Base-by-base conservation (phyloP, 1,140 invertebrate species). In the Eufriesea mexicana region DNA sequence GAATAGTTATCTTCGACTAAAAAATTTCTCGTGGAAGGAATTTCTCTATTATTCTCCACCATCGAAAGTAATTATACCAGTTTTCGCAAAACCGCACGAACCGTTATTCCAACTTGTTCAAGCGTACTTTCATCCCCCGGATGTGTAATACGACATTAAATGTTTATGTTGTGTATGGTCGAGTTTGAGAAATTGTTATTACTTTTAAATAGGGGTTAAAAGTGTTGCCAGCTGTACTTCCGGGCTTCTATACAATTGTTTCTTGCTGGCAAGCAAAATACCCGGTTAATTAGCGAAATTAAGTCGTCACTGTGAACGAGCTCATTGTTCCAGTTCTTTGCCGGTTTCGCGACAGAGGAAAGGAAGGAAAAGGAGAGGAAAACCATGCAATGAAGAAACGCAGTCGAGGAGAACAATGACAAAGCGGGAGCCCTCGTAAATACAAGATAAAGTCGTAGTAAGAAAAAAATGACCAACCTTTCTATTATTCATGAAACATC, bases 221-320 rank as follows among this genome's bases (percentile, higher is more conserved):
- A 75, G n/a, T 47, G 49, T 71, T 35, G 10, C 49, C 10, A 59
- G 12, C 42, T n/a, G n/a, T 8, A 28, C 18, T 49, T 25, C 8
- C 9, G 23, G 20, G 1, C 7, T 57, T 23, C 2, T 47, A 23
- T 16, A 16, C 16, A 35, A 49, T 75, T 75, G 25, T 61, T 62
- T 23, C 28, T 28, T 5, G 23, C 25, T 47, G 42, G 57, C n/a
- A 49, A 77, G 23, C 42, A 42, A 64, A 54, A 14, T 55, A 64
- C 12, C 18, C 66, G 54, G 77, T 66, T 66, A 83, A 83, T 83
- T 83, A 85, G 55, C 35, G 9, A 80, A 80, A 84, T 84, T 83
- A 84, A 64, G 47, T 45, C 79, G 25, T 70, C 66, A 64, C 49
- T 25, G 20, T 4, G 20, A 23, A 20, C 49, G 42, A 55, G 35